Percentiles rank a stretch among this genome's conserved stretches.
Conservation (phyloP, 1,140 invertebrate species). For the Wiebesia pumilae region DNA sequence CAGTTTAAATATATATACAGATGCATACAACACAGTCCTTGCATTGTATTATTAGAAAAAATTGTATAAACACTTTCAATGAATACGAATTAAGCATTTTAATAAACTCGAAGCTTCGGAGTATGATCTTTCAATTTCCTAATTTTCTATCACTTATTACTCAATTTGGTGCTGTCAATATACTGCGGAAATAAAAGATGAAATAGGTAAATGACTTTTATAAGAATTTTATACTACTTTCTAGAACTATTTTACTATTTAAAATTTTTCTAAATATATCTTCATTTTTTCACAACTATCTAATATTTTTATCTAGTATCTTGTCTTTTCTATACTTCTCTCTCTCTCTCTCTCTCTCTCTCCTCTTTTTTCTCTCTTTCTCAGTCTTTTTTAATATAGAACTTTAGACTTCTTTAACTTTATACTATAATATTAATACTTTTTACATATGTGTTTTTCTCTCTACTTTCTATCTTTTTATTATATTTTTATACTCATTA, state of each 20-base stretch:
- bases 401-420: too few species aligned
- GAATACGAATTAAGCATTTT: not conserved
- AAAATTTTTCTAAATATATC: constrained; percentile 17
- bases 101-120: constrained; percentile 39
- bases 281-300: constrained; percentile 43
- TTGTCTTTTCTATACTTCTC: constrained; percentile 26
- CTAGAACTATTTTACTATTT: constrained; percentile 23
- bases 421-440: too few species aligned
- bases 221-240: constrained; percentile 25
- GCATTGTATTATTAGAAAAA: too few species aligned
- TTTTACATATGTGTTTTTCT: constrained; percentile 17
- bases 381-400: not conserved
- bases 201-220: constrained; percentile 39
- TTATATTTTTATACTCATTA: constrained; percentile 36
- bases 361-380: not conserved
- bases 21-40: too few species aligned
- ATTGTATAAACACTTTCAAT: not conserved
- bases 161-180: constrained; percentile 34
- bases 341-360: constrained; percentile 51
- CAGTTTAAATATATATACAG: too few species aligned
- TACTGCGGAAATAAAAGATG: constrained; percentile 1
- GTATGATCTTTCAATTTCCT: constrained; percentile 19
- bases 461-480: constrained; percentile 46
- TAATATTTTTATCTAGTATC: constrained; percentile 50
- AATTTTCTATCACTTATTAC: constrained; percentile 27